Evolutionary conservation across 2,113 vertebrate genomes (phyloP).

Genomic region (Passerina amoena): DNA sequence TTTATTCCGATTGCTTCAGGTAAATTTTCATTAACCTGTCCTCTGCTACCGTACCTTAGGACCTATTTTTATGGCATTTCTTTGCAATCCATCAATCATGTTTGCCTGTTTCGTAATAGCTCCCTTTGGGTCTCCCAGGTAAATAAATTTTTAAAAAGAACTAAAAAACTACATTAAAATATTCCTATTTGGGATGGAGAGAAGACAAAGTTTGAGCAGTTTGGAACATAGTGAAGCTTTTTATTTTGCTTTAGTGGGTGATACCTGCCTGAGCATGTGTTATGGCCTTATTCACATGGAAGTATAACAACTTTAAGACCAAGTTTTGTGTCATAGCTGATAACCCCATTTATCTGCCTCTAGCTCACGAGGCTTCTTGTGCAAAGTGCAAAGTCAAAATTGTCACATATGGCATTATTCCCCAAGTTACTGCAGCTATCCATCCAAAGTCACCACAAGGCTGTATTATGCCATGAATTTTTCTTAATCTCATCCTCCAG

Average conservation of each 20-base stretch:
- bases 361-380: background rate
- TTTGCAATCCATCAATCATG: background rate
- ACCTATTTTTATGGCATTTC: background rate
- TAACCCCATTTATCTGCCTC: background rate
- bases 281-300: background rate
- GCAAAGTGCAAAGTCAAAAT: background rate
- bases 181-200: background rate
- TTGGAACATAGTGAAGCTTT: background rate
- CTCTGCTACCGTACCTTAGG: background rate
- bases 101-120: fast-evolving
- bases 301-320: background rate
- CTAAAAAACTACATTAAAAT: background rate
- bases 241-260: background rate
- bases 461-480: background rate
- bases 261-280: fast-evolving
- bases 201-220: background rate
- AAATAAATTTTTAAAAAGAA: background rate
- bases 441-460: background rate
- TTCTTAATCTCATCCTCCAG: background rate
- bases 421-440: background rate
- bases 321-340: background rate
- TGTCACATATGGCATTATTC: background rate
- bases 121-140: background rate
- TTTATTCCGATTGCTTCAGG: background rate
- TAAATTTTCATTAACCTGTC: background rate